Evolutionary conservation across 1,140 invertebrate genomes (phyloP).

Genomic region (Drosophila parvula): DNA sequence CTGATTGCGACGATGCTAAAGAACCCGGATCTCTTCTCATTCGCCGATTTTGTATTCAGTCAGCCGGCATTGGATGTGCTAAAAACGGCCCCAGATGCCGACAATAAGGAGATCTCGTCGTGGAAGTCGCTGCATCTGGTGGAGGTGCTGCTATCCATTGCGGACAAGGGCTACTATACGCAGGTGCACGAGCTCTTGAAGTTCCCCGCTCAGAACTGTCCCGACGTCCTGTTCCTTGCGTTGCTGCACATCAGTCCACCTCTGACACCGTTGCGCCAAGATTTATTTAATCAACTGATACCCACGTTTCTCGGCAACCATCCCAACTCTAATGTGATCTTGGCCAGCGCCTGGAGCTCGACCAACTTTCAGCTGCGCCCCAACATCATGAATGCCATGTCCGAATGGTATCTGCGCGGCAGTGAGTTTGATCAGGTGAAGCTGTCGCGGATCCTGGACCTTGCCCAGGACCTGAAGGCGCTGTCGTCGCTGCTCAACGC

Average conservation of each 20-base stretch:
- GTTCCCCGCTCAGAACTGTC: constrained; percentile 95
- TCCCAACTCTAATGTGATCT: constrained; percentile 95
- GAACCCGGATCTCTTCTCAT: constrained; percentile 96
- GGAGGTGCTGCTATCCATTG: constrained; percentile 93
- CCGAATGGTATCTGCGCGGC: constrained; percentile 96
- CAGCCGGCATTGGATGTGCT: constrained; percentile 94
- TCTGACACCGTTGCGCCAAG: constrained; percentile 90
- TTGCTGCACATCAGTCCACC: constrained; percentile 93
- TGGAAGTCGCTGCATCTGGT: constrained; percentile 97
- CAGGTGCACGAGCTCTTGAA: constrained; percentile 96
- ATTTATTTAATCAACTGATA: constrained; percentile 93
- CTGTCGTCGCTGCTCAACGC: constrained; percentile 96
- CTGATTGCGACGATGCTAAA: constrained; percentile 94
- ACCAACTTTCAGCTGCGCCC: constrained; percentile 90
- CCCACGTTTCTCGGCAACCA: constrained; percentile 97
- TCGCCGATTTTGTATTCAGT: constrained; percentile 95
- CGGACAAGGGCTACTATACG: constrained; percentile 92
- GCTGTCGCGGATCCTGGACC: constrained; percentile 96
- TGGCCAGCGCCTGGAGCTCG: constrained; percentile 97
- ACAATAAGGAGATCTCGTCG: constrained; percentile 95
- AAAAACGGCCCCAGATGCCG: constrained; percentile 95
- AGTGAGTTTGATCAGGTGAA: constrained; percentile 95
- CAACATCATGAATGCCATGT: constrained; percentile 98
- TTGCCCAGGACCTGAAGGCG: constrained; percentile 98
- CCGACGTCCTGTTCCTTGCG: constrained; percentile 95